Evolutionary conservation across 2,888 invertebrate genomes (phyloP), one percentile per base, ranked within the genome.

Genomic region (Achlya flavicornis): DNA sequence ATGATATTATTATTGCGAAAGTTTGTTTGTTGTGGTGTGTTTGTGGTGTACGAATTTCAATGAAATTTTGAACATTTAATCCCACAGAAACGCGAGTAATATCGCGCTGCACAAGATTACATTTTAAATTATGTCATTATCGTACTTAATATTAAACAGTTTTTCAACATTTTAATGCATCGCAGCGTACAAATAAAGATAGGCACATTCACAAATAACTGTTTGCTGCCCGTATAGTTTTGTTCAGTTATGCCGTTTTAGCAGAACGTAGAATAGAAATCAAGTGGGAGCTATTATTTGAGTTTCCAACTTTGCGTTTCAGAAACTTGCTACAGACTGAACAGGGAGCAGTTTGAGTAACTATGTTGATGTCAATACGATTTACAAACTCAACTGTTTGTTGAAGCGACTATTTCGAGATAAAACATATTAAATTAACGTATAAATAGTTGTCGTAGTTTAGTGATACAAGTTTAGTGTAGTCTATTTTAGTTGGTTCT

Each of bases 231-330:
- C 53, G 53, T 16, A 53, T 53, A 53, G 53, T 53, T 53, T 10
- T 10, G 53, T 53, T 53, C 3, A 19, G 14, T 53, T 53, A 53
- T 53, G 10, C 6, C 46, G 46, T 19, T 53, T n/a, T 19, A 53
- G 19, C 19, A 19, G 53, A 53, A 19, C 53, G 3, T 48, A 53
- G 53, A 53, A 19, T 53, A 62, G 58, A 61, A 61, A 65, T 33
- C 66, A 57, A 57, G 58, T 65, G 63, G 63, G 63, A 61, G 62
- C 58, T 57, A 48, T 73, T 72, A 77, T 77, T 73, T 77, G 72
- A 69, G 61, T 71, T 74, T 68, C 69, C 68, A 76, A 74, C 70
- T 74, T 61, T 62, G 61, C 58, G 68, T 66, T 71, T 66, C 68
- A 66, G 67, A 68, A 67, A 68, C 66, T 66, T 64, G 61, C 61